Base-by-base conservation (phyloP, 2,113 vertebrate genomes). In the Chamaetylas fuelleborni region DNA sequence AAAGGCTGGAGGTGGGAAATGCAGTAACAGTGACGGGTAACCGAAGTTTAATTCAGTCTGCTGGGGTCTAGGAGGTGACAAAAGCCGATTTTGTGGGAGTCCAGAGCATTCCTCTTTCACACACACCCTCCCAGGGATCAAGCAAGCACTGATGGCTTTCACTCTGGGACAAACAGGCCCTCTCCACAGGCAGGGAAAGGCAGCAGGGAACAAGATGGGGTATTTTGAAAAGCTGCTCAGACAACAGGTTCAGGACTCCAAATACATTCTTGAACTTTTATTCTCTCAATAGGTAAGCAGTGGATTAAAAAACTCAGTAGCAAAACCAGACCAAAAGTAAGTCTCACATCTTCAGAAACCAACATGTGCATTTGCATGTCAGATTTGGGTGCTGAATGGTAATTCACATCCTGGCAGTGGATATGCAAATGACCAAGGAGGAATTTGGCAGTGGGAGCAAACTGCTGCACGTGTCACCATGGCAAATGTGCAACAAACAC, bases 201-300 rank as follows among this genome's bases (percentile, higher is more conserved):
- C n/a, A 54, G 47, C 36, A 54, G 16, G 19, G 29, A 22, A 28
- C 3, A 23, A 3, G 16, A 31, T 0, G 26, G 5, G 40, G 12
- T 19, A 5, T 28, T 92, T 2, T 23, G 28, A 61, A 79, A 81
- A 88, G 91, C 57, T 40, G 12, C 54, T 81, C 64, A 50, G 38
- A 82, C 66, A 85, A 60, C 72, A 69, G 34, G 23, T 22, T 78
- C 57, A 57, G 40, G 31, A 81, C 57, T 86, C 57, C 23, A 38
- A 92, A 90, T 45, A 91, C 57, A 93, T 81, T 94, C 86, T 56
- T 71, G 3, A 94, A 34, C 43, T 88, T 96, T 96, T 90, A 95
- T 94, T 96, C 48, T 80, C 58, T 29, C 42, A n/a, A 65, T 36
- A 18, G 74, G 33, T 72, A 94, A 92, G 89, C 70, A 33, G 65